Percentiles rank a stretch among this genome's conserved stretches.
Evolutionary conservation across 2,113 vertebrate species (phyloP).

Genomic region (Phainopepla nitens): DNA sequence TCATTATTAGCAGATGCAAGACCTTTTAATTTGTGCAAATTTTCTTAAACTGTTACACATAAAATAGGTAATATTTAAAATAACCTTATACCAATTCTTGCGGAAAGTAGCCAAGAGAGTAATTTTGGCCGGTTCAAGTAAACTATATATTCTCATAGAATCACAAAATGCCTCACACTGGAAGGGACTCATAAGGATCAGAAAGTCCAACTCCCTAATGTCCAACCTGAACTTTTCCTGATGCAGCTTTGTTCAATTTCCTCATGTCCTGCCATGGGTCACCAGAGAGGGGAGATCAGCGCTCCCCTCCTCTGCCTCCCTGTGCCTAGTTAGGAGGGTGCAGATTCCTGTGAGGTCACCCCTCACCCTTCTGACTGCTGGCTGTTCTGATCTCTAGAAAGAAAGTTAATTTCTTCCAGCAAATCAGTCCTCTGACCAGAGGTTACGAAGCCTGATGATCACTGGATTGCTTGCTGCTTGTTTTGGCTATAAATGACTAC

Average conservation of each 20-base stretch:
- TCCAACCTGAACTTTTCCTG: neutral
- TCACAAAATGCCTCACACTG: neutral
- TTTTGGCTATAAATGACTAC: neutral
- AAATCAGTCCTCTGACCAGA: neutral
- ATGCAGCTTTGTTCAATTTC: neutral
- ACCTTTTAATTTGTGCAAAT: neutral
- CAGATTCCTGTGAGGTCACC: no score
- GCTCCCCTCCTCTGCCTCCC: neutral
- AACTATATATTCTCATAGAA: neutral
- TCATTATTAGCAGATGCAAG: neutral
- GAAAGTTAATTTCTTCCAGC: neutral
- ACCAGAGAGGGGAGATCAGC: neutral
- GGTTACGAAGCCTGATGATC: neutral
- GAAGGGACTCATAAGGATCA: neutral
- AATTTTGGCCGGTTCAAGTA: neutral
- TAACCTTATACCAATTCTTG: neutral
- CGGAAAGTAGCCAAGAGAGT: neutral
- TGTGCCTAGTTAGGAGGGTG: accelerated
- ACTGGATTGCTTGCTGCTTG: neutral
- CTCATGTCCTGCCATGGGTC: accelerated
- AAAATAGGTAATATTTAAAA: neutral
- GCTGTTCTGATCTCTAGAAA: neutral
- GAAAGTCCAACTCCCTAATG: neutral
- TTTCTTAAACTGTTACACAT: neutral
- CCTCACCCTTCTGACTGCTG: neutral